phyloP scores from a whole-genome alignment of 2,113 vertebrate genomes.

The Piprites chloris region DNA sequence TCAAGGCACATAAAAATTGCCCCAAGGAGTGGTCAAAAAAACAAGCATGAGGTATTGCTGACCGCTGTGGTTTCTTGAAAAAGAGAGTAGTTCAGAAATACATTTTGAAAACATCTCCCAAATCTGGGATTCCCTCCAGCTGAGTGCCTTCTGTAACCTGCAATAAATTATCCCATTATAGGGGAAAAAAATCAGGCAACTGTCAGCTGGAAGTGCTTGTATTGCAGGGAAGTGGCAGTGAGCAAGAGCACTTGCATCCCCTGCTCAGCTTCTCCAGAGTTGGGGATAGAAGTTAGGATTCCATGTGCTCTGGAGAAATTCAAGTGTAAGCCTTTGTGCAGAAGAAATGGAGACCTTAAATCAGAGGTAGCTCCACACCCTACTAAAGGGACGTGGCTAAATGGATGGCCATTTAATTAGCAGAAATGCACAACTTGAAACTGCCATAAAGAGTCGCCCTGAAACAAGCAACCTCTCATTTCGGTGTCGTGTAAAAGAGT shows the following conservation, averaged over 20 bases:
- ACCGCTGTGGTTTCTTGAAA: not conserved
- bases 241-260: not conserved
- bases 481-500: not conserved
- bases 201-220: not conserved
- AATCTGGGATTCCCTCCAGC: conserved; percentile 37
- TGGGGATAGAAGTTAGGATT: not conserved
- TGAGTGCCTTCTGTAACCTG: conserved; percentile 12
- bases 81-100: not conserved
- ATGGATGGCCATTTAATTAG: not conserved
- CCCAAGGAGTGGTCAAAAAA: not conserved
- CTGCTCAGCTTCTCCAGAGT: not conserved
- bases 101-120: conserved; percentile 10
- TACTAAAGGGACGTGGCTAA: not conserved
- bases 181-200: not conserved
- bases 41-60: not conserved
- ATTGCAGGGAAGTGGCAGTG: not conserved
- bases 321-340: not conserved
- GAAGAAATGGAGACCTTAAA: accelerated
- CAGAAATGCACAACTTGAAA: not conserved
- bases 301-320: not conserved
- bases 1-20: not conserved
- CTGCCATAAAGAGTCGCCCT: not conserved
- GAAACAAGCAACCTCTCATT: conserved; percentile 17
- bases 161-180: conserved; percentile 6
- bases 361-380: not conserved